A percentile compares a stretch with the other conserved stretches of the same genome.
These are phyloP conservation scores for Bergia puertoricense DNA, from an alignment of 92 coral and sea anemone species.

Conservation along the genomic window DNA sequence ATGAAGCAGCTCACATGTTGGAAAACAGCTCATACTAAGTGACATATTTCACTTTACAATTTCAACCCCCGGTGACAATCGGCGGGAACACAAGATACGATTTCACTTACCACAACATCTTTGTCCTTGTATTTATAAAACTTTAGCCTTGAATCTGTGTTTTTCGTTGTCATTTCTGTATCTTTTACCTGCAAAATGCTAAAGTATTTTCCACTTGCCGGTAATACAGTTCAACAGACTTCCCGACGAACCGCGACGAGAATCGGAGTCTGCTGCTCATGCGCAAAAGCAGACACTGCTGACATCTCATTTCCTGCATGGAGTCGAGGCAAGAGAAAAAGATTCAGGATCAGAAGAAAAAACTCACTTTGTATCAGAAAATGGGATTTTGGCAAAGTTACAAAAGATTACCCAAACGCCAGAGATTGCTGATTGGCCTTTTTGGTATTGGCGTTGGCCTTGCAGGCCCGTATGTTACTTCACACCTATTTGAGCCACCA, in stretches of 20 bases:
- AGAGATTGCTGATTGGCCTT: slow-evolving; percentile 75
- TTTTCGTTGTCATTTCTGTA: slow-evolving; percentile 78
- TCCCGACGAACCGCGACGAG: slow-evolving; percentile 56
- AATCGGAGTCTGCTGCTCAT: slow-evolving; percentile 40
- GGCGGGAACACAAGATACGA: slow-evolving; percentile 8
- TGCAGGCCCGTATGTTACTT: slow-evolving; percentile 80
- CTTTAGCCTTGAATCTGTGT: slow-evolving; percentile 79
- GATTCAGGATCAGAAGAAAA: neutral
- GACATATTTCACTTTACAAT: slow-evolving; percentile 50
- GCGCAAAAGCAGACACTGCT: slow-evolving; percentile 39
- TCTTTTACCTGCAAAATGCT: slow-evolving; percentile 47
- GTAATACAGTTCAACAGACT: slow-evolving; percentile 52
- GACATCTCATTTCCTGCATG: slow-evolving; percentile 22
- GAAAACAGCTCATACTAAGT: slow-evolving; percentile 25
- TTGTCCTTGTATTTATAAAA: slow-evolving; percentile 96
- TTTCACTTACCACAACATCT: slow-evolving; percentile 87
- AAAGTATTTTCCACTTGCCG: slow-evolving; percentile 52
- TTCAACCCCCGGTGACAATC: slow-evolving; percentile 69
- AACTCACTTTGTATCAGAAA: neutral
- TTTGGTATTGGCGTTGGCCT: slow-evolving; percentile 83
- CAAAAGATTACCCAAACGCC: slow-evolving; percentile 68
- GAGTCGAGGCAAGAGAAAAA: neutral
- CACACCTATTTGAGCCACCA: slow-evolving; percentile 38
- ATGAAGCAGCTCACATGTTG: slow-evolving; percentile 29
- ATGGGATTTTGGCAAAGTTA: slow-evolving; percentile 94